These are phyloP conservation scores for Catharus ustulatus DNA, from an alignment of 2,797 vertebrate species.

Conservation along the genomic window DNA sequence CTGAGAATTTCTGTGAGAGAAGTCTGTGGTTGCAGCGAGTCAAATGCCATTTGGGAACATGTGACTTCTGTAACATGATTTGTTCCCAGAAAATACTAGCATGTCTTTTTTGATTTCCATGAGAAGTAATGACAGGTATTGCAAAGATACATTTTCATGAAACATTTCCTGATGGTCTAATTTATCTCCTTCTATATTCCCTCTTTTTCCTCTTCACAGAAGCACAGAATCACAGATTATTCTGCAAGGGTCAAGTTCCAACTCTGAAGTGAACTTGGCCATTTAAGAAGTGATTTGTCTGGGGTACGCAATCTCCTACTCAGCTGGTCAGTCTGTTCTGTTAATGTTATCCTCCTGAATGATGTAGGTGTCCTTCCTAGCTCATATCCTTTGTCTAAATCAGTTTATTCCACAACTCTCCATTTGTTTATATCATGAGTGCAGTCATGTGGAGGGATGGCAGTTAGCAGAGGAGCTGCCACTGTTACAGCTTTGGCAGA, in stretches of 20 bases:
- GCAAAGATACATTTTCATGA: not conserved
- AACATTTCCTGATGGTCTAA: not conserved
- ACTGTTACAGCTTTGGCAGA: not conserved
- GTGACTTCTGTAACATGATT: not conserved
- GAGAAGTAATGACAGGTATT: not conserved
- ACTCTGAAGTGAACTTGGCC: not conserved
- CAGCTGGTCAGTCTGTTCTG: not conserved
- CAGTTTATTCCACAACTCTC: not conserved
- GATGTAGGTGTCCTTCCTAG: not conserved
- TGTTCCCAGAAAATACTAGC: not conserved
- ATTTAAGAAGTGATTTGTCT: not conserved
- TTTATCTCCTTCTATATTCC: rapidly evolving
- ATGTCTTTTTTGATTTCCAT: not conserved
- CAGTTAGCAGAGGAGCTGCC: not conserved
- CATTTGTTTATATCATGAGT: not conserved
- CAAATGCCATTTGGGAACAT: not conserved
- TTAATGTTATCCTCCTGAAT: not conserved
- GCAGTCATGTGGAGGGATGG: not conserved
- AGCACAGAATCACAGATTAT: not conserved
- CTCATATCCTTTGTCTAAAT: not conserved
- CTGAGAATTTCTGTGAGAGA: not conserved
- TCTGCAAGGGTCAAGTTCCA: not conserved
- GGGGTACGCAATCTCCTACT: not conserved
- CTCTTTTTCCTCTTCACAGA: not conserved
- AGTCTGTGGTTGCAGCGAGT: not conserved